phyloP scores from a whole-genome alignment of 2,797 vertebrate species.

The Crenichthys baileyi region DNA sequence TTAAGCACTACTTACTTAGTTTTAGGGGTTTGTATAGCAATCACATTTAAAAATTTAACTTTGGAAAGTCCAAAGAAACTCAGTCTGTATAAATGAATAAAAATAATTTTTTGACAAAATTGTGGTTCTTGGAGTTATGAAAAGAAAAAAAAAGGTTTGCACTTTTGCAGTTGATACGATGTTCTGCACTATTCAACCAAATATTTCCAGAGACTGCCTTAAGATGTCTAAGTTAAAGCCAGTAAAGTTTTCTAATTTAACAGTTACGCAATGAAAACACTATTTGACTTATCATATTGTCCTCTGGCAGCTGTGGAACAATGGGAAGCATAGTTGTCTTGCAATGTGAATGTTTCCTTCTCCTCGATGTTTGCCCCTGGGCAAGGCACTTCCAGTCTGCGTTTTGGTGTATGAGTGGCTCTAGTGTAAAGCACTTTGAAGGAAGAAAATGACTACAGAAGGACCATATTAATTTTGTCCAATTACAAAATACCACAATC shows the following conservation, averaged over 20 bases:
- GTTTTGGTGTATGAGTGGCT: neutral
- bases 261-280: neutral
- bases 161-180: neutral
- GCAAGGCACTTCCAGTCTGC: neutral
- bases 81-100: neutral
- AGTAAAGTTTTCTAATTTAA: neutral
- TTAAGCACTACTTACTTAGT: neutral
- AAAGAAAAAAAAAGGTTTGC: neutral
- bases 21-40: neutral
- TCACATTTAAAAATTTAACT: neutral
- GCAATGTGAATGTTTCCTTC: neutral
- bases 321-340: neutral
- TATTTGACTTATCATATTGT: neutral
- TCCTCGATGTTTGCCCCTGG: neutral
- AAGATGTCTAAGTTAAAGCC: constrained; percentile 5
- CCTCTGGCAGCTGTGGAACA: neutral
- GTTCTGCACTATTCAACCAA: neutral
- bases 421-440: neutral
- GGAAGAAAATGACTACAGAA: neutral
- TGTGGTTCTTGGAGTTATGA: neutral
- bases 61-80: neutral
- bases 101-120: neutral
- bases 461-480: neutral
- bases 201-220: constrained; percentile 9
- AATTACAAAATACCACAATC: neutral